Evolutionary conservation across 2,797 vertebrate species (phyloP).

Genomic region (Coreius guichenoti): DNA sequence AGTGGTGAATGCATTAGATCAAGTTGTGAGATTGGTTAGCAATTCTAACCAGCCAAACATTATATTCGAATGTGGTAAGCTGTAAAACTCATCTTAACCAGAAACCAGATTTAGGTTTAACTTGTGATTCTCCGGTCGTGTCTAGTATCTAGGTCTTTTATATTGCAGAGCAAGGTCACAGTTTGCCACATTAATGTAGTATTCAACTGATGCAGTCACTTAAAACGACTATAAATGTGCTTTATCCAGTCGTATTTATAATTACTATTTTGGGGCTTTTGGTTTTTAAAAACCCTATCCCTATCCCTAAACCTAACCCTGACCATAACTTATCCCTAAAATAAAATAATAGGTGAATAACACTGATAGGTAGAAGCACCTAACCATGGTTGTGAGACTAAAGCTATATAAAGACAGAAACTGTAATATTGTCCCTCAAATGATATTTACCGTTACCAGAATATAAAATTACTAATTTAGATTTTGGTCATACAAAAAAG

Average conservation of each 20-base stretch:
- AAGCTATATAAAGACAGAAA: not conserved
- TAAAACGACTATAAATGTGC: not conserved
- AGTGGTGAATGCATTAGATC: constrained; percentile 50
- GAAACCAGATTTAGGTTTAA: not conserved
- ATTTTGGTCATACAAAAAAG: not conserved
- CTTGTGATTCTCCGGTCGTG: not conserved
- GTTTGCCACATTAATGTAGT: not conserved
- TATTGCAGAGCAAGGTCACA: not conserved
- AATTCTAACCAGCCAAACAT: constrained; percentile 11
- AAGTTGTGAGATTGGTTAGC: constrained; percentile 32
- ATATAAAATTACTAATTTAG: not conserved
- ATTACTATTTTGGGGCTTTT: not conserved
- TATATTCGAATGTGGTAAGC: not conserved
- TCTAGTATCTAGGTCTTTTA: not conserved
- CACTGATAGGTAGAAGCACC: not conserved
- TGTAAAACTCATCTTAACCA: constrained; percentile 9
- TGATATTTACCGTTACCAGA: not conserved
- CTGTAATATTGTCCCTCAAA: not conserved
- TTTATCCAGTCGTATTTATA: not conserved
- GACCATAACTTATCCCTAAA: not conserved
- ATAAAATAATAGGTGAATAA: not conserved
- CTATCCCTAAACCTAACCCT: not conserved
- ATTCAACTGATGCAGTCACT: not conserved
- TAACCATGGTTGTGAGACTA: not conserved
- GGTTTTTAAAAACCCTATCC: not conserved